phyloP scores from a whole-genome alignment of 2,113 vertebrate species.

The Mungos mungo region DNA sequence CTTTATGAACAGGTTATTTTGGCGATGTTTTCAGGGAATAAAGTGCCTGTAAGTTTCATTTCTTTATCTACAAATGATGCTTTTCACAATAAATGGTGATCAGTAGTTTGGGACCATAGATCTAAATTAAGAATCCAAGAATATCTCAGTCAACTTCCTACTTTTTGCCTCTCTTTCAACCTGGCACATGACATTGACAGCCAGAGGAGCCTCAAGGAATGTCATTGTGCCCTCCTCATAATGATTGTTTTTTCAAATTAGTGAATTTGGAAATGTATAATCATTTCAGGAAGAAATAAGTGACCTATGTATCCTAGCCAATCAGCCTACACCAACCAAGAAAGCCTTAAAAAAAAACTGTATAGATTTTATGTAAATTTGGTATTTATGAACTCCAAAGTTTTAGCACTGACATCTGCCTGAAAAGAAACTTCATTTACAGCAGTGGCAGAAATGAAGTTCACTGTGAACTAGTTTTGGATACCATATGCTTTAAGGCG shows the following conservation, averaged over 20 bases:
- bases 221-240: not conserved
- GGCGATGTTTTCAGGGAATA: not conserved
- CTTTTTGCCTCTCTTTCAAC: not conserved
- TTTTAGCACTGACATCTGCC: constrained; percentile 82
- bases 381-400: constrained; percentile 81
- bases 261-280: constrained; percentile 6
- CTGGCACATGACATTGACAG: not conserved
- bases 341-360: constrained; percentile 70
- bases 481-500: constrained; percentile 77
- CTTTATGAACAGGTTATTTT: constrained; percentile 6
- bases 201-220: not conserved
- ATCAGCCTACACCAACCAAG: constrained; percentile 67
- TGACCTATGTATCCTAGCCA: constrained; percentile 45
- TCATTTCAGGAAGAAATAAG: constrained; percentile 47
- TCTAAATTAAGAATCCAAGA: not conserved
- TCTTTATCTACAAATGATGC: not conserved
- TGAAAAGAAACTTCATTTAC: constrained; percentile 77
- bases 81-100: not conserved
- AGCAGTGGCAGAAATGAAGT: constrained; percentile 79
- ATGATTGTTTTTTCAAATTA: constrained; percentile 50
- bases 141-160: not conserved
- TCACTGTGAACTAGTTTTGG: constrained; percentile 79
- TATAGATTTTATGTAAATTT: constrained; percentile 83
- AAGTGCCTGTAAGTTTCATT: not conserved
- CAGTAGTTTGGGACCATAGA: not conserved